Percentiles rank a stretch among this genome's conserved stretches.
These are phyloP conservation scores for Agriopis aurantiaria DNA, from an alignment of 2,888 invertebrate genomes.

Conservation along the genomic window DNA sequence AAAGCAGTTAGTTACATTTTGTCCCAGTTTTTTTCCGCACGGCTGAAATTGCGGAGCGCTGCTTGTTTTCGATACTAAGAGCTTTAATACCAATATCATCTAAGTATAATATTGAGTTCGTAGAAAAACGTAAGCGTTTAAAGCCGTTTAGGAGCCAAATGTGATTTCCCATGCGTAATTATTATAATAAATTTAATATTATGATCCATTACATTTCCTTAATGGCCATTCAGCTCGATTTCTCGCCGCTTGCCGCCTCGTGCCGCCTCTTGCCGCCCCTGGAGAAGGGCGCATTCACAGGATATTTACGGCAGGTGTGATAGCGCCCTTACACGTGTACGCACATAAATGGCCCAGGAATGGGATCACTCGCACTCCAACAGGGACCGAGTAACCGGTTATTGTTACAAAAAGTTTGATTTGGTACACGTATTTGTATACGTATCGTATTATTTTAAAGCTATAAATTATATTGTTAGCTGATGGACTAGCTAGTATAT, in stretches of 20 bases:
- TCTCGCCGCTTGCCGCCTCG: neutral
- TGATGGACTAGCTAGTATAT: no score
- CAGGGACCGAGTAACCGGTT: slow-evolving; percentile 2
- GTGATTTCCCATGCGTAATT: slow-evolving; percentile 10
- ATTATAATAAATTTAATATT: slow-evolving; percentile 18
- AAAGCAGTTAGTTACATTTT: no score
- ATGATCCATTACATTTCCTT: slow-evolving; percentile 18
- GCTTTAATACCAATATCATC: no score
- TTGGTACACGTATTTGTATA: neutral
- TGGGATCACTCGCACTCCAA: slow-evolving; percentile 10
- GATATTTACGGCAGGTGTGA: slow-evolving; percentile 32
- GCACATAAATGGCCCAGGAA: slow-evolving; percentile 23
- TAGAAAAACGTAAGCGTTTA: neutral
- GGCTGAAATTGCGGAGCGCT: no score
- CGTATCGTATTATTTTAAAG: no score
- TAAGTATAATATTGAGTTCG: neutral
- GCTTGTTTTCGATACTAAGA: no score
- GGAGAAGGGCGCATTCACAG: slow-evolving; percentile 17
- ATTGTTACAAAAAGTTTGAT: neutral
- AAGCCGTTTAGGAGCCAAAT: slow-evolving; percentile 1
- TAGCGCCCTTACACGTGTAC: slow-evolving; percentile 32
- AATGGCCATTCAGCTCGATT: slow-evolving; percentile 9
- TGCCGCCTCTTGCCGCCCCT: slow-evolving; percentile 1
- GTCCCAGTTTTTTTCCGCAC: no score
- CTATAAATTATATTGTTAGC: neutral